Conservation (phyloP, 2,888 invertebrate species). For the Petrophora chlorosata region DNA sequence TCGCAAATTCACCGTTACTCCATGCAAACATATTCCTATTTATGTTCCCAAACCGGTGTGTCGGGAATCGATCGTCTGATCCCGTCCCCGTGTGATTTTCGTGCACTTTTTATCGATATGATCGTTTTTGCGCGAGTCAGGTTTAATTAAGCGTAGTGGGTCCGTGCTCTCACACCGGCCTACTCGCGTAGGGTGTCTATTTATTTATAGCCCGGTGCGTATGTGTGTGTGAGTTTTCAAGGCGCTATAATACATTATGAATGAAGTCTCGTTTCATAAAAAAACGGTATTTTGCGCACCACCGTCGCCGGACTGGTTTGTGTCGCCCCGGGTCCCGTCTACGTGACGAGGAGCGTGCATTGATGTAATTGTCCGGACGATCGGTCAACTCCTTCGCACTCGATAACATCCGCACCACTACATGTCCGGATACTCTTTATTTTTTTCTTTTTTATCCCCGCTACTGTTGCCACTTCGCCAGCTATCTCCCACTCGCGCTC, state of each 20-base stretch:
- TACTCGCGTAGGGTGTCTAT: constrained; percentile 48
- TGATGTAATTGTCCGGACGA: constrained; percentile 72
- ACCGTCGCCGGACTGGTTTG: constrained; percentile 64
- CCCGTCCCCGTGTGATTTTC: constrained; percentile 54
- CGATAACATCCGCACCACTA: constrained; percentile 62
- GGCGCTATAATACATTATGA: constrained; percentile 76
- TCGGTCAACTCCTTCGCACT: constrained; percentile 55
- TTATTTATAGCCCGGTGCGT: constrained; percentile 54
- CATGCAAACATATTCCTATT: constrained; percentile 27
- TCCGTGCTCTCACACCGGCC: constrained; percentile 28
- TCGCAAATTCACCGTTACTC: constrained; percentile 67
- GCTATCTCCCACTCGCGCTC: constrained; percentile 29
- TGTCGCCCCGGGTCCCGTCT: constrained; percentile 59
- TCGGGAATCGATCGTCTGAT: constrained; percentile 22
- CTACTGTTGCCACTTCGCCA: constrained; percentile 43
- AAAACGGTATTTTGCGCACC: constrained; percentile 71
- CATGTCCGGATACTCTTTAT: constrained; percentile 49
- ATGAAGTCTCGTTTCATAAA: constrained; percentile 76
- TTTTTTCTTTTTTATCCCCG: constrained; percentile 43
- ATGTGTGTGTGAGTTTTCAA: constrained; percentile 60
- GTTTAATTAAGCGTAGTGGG: constrained; percentile 52
- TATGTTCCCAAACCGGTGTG: constrained; percentile 15
- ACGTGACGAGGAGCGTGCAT: constrained; percentile 67
- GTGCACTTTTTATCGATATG: constrained; percentile 61
- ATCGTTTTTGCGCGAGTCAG: constrained; percentile 51